Evolutionary conservation across 2,113 vertebrate genomes (phyloP).

Genomic region (Australoheros scitulus): DNA sequence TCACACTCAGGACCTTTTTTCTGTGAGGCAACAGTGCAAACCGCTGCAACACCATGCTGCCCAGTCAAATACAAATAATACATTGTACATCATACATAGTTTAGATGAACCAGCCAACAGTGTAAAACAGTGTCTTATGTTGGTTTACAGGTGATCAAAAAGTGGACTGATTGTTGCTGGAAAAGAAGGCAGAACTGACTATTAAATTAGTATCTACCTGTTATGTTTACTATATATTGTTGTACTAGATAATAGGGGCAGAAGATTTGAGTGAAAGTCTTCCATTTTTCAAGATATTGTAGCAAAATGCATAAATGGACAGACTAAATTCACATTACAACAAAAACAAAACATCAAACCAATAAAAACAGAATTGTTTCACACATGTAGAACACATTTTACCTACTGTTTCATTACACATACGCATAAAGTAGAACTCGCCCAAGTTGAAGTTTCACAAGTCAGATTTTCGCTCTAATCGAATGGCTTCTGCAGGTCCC

Average conservation of each 20-base stretch:
- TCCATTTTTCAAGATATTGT: neutral
- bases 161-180: neutral
- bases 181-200: neutral
- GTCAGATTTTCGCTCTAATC: too few relatives aligned
- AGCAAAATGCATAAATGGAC: neutral
- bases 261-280: neutral
- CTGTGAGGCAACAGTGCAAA: too few relatives aligned
- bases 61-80: too few relatives aligned
- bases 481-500: too few relatives aligned
- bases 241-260: neutral
- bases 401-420: neutral
- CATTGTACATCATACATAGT: too few relatives aligned
- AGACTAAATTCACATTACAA: neutral
- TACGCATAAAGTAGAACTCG: too few relatives aligned
- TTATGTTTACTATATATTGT: neutral
- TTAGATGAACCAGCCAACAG: neutral
- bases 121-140: neutral
- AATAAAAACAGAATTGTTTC: neutral
- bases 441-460: too few relatives aligned
- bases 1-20: too few relatives aligned
- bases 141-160: neutral
- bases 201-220: neutral
- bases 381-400: neutral
- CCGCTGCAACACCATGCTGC: too few relatives aligned
- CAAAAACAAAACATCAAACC: neutral